These are phyloP conservation scores for Melipona bicolor DNA, from an alignment of 2,888 invertebrate species.

Conservation along the genomic window DNA sequence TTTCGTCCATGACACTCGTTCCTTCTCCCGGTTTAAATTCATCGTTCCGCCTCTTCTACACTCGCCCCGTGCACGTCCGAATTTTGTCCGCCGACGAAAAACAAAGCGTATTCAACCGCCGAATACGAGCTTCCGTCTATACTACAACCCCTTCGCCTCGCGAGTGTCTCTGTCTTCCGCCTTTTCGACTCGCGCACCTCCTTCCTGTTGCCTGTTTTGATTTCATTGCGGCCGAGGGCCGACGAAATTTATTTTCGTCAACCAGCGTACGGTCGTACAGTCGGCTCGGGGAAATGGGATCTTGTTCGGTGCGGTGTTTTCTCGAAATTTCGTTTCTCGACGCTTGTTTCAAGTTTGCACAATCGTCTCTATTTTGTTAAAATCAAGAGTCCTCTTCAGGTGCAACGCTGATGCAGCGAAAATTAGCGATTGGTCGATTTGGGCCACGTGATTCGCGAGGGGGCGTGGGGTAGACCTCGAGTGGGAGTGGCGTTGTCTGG, in stretches of 20 bases:
- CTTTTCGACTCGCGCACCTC: not conserved
- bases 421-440: too few relatives aligned
- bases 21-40: slow-evolving; percentile 54
- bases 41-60: slow-evolving; percentile 40
- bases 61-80: slow-evolving; percentile 46
- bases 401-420: too few relatives aligned
- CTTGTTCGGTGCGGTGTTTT: not conserved
- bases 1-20: slow-evolving; percentile 15
- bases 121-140: slow-evolving; percentile 50
- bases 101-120: slow-evolving; percentile 66
- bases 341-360: not conserved
- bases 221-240: slow-evolving; percentile 28
- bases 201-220: slow-evolving; percentile 9
- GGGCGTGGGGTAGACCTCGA: too few relatives aligned
- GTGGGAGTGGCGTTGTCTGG: too few relatives aligned
- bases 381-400: too few relatives aligned
- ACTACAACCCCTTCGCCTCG: slow-evolving; percentile 33
- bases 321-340: not conserved
- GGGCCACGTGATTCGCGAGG: too few relatives aligned
- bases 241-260: slow-evolving; percentile 40
- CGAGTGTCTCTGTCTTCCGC: slow-evolving; percentile 16
- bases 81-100: slow-evolving; percentile 61
- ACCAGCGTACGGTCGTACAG: not conserved
- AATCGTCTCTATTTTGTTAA: not conserved
- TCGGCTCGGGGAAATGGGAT: not conserved